A percentile compares a stretch with the other conserved stretches of the same genome.
Conservation (phyloP, 2,113 vertebrate genomes). For the Archocentrus centrarchus region DNA sequence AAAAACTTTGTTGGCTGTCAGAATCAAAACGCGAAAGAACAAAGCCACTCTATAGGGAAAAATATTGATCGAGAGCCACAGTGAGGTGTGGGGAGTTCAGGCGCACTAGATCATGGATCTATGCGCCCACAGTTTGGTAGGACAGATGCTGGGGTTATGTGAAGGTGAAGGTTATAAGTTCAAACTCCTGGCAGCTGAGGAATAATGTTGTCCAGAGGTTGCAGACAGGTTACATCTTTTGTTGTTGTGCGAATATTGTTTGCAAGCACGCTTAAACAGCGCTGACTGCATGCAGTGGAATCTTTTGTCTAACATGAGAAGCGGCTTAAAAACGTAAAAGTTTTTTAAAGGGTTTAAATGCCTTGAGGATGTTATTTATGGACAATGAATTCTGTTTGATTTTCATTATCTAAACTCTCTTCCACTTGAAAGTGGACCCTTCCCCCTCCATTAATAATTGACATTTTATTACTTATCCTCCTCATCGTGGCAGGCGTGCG, state of each 20-base stretch:
- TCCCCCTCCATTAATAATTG: slow-evolving; percentile 80
- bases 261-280: not conserved
- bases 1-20: slow-evolving; percentile 49
- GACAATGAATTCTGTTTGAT: slow-evolving; percentile 69
- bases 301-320: not conserved
- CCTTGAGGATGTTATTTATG: slow-evolving; percentile 63
- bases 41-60: slow-evolving; percentile 33
- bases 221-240: slow-evolving; percentile 21
- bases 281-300: not conserved
- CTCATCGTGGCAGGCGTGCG: slow-evolving; percentile 40
- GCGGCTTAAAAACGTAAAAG: not conserved
- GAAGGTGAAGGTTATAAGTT: slow-evolving; percentile 63
- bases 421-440: slow-evolving; percentile 78
- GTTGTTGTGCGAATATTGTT: slow-evolving; percentile 4
- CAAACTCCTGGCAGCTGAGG: slow-evolving; percentile 51
- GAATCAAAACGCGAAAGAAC: slow-evolving; percentile 69
- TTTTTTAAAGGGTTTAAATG: slow-evolving; percentile 31
- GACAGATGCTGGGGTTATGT: slow-evolving; percentile 70
- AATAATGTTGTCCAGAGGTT: slow-evolving; percentile 28
- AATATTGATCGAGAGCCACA: slow-evolving; percentile 69
- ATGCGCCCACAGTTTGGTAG: slow-evolving; percentile 38
- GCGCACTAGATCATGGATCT: slow-evolving; percentile 48
- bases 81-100: slow-evolving; percentile 66
- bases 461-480: slow-evolving; percentile 74
- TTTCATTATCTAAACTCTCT: slow-evolving; percentile 73